Conservation (phyloP, 1,140 invertebrate genomes). For the Phthorimaea operculella region DNA sequence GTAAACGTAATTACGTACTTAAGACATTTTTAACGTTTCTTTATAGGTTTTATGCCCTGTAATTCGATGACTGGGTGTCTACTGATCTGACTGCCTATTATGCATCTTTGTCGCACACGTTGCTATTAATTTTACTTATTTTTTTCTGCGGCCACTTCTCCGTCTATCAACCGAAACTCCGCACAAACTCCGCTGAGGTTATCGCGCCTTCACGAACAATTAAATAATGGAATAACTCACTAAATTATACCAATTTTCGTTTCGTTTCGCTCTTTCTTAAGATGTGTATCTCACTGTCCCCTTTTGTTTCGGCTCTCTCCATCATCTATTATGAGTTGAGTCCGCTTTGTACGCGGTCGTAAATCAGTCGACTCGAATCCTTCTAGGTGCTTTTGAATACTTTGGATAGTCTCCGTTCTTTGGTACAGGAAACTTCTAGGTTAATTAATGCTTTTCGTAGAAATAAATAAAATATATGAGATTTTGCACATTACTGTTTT, state of each 20-base stretch:
- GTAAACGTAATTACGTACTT: too few relatives aligned
- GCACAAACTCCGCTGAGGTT: constrained; percentile 2
- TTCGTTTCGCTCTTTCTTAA: constrained; percentile 5
- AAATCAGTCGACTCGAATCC: background rate
- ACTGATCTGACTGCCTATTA: too few relatives aligned
- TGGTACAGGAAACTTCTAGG: background rate
- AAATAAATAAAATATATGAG: too few relatives aligned
- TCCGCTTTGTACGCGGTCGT: background rate
- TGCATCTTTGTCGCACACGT: too few relatives aligned
- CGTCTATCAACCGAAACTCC: background rate
- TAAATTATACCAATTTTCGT: constrained; percentile 7
- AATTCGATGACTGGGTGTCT: too few relatives aligned
- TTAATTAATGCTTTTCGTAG: background rate
- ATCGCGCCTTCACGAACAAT: constrained; percentile 13
- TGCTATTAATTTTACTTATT: too few relatives aligned
- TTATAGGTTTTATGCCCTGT: too few relatives aligned
- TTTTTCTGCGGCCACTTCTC: too few relatives aligned
- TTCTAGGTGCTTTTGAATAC: background rate
- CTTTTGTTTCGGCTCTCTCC: constrained; percentile 10
- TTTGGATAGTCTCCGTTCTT: background rate
- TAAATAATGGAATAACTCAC: constrained; percentile 10
- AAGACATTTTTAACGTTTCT: too few relatives aligned
- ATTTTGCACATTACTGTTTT: too few relatives aligned
- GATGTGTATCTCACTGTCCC: constrained; percentile 8
- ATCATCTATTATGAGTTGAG: constrained; percentile 7